Percentiles rank a stretch among this genome's conserved stretches.
These are phyloP conservation scores for Catharus ustulatus DNA, from an alignment of 2,797 vertebrate species.

Conservation along the genomic window DNA sequence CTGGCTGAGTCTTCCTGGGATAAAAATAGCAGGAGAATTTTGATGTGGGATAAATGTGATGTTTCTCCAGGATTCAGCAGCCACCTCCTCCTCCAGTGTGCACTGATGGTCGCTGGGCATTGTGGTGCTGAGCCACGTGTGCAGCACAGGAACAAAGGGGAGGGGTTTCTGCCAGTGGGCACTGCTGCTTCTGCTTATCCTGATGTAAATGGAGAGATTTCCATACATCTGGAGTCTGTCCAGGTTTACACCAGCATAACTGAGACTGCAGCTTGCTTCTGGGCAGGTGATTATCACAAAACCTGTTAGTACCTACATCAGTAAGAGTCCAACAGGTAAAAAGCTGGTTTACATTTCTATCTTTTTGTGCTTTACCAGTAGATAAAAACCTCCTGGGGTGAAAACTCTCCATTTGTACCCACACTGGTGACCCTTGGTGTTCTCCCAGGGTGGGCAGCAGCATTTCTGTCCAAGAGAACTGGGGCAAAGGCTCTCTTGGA, in stretches of 20 bases:
- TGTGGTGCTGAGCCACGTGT: not conserved
- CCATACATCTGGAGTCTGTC: not conserved
- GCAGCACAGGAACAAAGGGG: not conserved
- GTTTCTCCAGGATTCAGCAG: not conserved
- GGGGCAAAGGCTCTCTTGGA: not conserved
- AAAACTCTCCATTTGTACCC: not conserved
- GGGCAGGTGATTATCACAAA: not conserved
- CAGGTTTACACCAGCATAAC: not conserved
- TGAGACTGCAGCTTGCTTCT: not conserved
- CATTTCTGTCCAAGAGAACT: not conserved
- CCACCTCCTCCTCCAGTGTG: not conserved
- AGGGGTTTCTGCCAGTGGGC: not conserved
- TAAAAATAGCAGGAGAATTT: not conserved
- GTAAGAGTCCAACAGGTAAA: not conserved
- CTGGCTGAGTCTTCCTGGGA: not conserved
- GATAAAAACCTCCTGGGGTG: not conserved
- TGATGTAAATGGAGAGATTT: not conserved
- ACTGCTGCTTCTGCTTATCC: not conserved
- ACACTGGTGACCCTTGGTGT: not conserved
- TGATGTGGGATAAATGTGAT: not conserved
- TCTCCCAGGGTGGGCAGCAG: not conserved
- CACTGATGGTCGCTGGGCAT: fast-evolving
- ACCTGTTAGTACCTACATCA: not conserved
- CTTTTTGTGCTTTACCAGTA: not conserved
- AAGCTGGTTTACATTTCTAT: not conserved